These are phyloP conservation scores for Parotia lawesii DNA, from an alignment of 2,113 vertebrate genomes.

Conservation along the genomic window DNA sequence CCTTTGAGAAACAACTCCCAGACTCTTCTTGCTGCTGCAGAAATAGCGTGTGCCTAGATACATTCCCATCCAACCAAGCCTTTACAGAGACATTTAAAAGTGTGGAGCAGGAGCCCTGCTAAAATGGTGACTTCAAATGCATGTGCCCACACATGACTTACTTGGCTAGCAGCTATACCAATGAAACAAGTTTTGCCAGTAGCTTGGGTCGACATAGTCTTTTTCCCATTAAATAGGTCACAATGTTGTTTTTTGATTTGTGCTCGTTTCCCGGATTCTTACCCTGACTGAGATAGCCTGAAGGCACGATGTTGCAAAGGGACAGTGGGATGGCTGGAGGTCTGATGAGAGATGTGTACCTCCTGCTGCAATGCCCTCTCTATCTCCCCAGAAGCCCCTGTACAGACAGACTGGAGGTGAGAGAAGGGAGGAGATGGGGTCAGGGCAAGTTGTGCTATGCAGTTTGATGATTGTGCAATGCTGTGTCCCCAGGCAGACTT, in stretches of 20 bases:
- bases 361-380: not conserved
- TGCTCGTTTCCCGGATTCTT: not conserved
- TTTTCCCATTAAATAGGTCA: conserved; percentile 26
- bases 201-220: not conserved
- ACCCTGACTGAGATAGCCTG: not conserved
- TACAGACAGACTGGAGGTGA: not conserved
- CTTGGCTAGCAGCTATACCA: not conserved
- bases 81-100: not conserved
- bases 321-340: not conserved
- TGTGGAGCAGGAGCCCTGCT: not conserved
- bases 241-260: not conserved
- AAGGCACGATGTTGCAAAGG: not conserved
- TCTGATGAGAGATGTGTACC: not conserved
- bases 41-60: not conserved
- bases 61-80: not conserved
- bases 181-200: conserved; percentile 2
- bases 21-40: not conserved
- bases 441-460: not conserved
- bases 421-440: not conserved
- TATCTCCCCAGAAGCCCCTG: not conserved
- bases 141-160: not conserved
- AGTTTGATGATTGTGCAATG: not conserved
- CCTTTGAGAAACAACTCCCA: not conserved
- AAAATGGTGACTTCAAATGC: not conserved
- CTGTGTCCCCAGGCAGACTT: not conserved